Evolutionary conservation across 30 jellyfish, hydroid and myxozoan species (phyloP).

Genomic region (Nemopilema nomurai): DNA sequence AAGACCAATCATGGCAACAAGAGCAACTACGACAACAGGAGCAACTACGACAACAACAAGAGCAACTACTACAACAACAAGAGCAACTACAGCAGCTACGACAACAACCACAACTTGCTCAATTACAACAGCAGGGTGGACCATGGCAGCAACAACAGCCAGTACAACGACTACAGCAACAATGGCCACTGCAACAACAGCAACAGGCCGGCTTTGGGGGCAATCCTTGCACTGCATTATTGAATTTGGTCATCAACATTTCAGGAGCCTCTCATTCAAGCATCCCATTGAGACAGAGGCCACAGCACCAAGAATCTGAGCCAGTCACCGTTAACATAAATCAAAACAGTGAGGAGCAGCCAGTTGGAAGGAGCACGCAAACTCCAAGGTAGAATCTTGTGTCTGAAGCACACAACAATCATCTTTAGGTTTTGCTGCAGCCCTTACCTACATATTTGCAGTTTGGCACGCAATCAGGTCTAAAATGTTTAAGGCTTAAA

Average conservation of each 20-base stretch:
- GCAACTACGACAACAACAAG: background rate
- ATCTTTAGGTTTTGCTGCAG: too few relatives aligned
- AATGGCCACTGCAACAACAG: background rate
- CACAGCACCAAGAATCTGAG: background rate
- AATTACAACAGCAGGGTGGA: background rate
- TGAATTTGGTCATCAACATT: background rate
- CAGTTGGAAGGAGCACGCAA: too few relatives aligned
- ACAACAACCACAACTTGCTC: background rate
- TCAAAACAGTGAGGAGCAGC: background rate
- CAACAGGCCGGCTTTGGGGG: background rate
- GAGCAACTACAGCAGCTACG: background rate
- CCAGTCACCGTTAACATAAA: background rate
- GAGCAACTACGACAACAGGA: too few relatives aligned
- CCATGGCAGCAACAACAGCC: background rate
- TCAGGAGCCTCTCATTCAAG: background rate
- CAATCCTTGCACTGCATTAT: slow-evolving; percentile 5
- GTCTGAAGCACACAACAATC: too few relatives aligned
- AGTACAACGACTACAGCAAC: background rate
- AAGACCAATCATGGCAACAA: background rate
- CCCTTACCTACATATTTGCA: too few relatives aligned
- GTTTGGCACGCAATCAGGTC: too few relatives aligned
- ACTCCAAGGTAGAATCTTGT: too few relatives aligned
- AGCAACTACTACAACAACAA: background rate
- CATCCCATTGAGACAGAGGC: background rate
- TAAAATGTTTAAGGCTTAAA: too few relatives aligned